phyloP scores from a whole-genome alignment of 2,888 invertebrate genomes.

The Drosophila borborema region DNA sequence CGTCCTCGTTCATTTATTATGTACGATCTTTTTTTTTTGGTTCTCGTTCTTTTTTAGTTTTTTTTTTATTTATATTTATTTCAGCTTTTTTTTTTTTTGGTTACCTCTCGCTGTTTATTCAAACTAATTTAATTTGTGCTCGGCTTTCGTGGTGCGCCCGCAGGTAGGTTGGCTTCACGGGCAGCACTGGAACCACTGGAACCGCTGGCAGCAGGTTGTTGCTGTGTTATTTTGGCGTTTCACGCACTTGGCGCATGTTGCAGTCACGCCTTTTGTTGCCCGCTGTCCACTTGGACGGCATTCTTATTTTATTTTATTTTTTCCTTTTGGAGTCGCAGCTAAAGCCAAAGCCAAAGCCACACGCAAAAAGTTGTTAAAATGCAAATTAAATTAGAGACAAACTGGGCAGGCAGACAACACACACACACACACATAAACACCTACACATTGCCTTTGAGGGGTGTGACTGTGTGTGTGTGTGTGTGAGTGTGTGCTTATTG shows the following conservation, averaged over 20 bases:
- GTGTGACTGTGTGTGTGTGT: constrained; percentile 42
- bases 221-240: constrained; percentile 77
- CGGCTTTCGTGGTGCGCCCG: constrained; percentile 71
- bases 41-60: constrained; percentile 34
- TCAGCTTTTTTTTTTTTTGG: constrained; percentile 36
- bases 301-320: constrained; percentile 16
- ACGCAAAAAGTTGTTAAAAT: constrained; percentile 83
- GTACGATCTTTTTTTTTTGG: constrained; percentile 56
- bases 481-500: constrained; percentile 19
- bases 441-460: constrained; percentile 25
- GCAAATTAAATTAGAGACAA: constrained; percentile 82
- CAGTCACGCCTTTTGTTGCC: constrained; percentile 82
- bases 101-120: constrained; percentile 77
- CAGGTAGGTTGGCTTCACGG: constrained; percentile 56
- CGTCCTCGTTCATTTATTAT: constrained; percentile 75
- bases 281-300: constrained; percentile 52
- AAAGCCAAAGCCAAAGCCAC: constrained; percentile 65
- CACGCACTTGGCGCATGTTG: constrained; percentile 81
- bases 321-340: constrained; percentile 23
- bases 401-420: constrained; percentile 60
- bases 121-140: constrained; percentile 80
- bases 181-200: constrained; percentile 30
- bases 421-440: constrained; percentile 16
- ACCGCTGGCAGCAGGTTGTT: constrained; percentile 73
- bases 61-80: constrained; percentile 27